phyloP scores from a whole-genome alignment of 2,113 vertebrate genomes.

The Noturus placidus region DNA sequence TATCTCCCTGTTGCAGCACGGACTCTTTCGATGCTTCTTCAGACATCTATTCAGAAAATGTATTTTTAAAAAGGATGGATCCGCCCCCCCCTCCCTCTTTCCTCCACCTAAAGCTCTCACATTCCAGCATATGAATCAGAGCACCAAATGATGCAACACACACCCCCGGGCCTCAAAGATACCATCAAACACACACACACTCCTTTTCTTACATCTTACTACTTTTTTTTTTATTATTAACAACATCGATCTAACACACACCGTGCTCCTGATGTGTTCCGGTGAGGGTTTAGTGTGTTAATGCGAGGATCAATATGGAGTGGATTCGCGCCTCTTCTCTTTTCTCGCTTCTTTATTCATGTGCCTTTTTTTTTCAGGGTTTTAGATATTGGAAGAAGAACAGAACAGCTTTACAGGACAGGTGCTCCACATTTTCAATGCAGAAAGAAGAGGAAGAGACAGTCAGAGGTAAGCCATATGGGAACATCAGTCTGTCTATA shows the following conservation, averaged over 20 bases:
- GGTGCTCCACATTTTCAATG: conserved; percentile 20
- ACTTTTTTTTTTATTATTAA: conserved; percentile 61
- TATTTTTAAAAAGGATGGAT: conserved; percentile 33
- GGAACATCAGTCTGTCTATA: conserved; percentile 13
- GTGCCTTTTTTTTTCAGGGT: neutral
- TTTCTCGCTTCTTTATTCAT: conserved; percentile 8
- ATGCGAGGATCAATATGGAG: conserved; percentile 61
- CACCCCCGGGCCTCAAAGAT: conserved; percentile 37
- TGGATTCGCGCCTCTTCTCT: neutral
- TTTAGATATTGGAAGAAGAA: conserved; percentile 5
- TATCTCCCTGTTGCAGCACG: neutral
- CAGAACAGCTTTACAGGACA: conserved; percentile 24
- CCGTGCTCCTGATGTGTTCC: conserved; percentile 58
- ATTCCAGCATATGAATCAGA: conserved; percentile 58
- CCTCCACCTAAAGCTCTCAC: conserved; percentile 27
- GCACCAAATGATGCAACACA: conserved; percentile 61
- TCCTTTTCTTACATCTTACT: conserved; percentile 45
- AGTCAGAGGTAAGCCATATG: neutral
- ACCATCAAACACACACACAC: conserved; percentile 45
- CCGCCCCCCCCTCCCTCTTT: too few species aligned
- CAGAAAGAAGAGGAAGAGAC: conserved; percentile 18
- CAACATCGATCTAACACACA: conserved; percentile 63
- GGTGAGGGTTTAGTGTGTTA: conserved; percentile 52
- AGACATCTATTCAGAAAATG: conserved; percentile 22
- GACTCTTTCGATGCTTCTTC: conserved; percentile 4